Evolutionary conservation across 2,113 vertebrate genomes (phyloP).

Genomic region (Vanacampus margaritifer): DNA sequence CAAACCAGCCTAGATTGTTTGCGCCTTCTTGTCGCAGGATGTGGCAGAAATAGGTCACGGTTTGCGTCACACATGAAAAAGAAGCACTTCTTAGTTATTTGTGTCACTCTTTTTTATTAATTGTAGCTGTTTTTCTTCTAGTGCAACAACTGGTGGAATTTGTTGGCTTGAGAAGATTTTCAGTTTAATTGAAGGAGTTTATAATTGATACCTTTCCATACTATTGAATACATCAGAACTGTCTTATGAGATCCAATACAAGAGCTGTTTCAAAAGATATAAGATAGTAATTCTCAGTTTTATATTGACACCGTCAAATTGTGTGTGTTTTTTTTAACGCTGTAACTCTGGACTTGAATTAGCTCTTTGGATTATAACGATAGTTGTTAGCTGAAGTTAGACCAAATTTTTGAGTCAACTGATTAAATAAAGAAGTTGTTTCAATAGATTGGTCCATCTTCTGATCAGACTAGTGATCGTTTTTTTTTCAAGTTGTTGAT

Average conservation of each 20-base stretch:
- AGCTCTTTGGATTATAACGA: too few species aligned
- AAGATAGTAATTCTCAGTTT: neutral
- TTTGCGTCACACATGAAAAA: slow-evolving; percentile 1
- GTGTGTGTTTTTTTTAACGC: too few species aligned
- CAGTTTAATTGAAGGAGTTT: neutral
- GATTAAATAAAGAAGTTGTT: too few species aligned
- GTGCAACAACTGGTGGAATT: neutral
- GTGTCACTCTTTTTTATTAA: neutral
- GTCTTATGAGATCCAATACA: neutral
- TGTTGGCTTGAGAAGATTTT: neutral
- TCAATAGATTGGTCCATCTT: too few species aligned
- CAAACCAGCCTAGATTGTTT: slow-evolving; percentile 10
- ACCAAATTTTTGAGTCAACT: too few species aligned
- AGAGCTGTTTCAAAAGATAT: neutral
- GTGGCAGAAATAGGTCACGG: neutral
- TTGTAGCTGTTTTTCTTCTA: neutral
- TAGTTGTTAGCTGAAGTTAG: too few species aligned
- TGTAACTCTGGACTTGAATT: too few species aligned
- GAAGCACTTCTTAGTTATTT: neutral
- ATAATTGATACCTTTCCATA: neutral
- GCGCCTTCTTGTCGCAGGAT: slow-evolving; percentile 3
- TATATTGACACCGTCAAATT: too few species aligned
- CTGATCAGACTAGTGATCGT: too few species aligned
- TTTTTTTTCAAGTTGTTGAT: too few species aligned
- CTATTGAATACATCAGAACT: neutral